Evolutionary conservation across 2,797 vertebrate species (phyloP).

Genomic region (Avahi laniger): DNA sequence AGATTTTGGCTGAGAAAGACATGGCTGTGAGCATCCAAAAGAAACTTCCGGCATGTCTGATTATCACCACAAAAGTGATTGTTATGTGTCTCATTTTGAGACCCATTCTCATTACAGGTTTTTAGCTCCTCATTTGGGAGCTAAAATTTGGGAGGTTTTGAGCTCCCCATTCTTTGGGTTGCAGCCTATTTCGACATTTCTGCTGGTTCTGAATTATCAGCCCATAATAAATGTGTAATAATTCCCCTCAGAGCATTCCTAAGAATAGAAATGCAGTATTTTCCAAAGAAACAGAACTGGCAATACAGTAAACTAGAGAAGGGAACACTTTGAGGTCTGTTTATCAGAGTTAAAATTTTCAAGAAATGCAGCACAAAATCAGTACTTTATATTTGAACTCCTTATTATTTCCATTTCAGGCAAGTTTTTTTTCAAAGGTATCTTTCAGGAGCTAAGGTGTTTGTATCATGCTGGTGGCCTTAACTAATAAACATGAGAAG

Average conservation of each 20-base stretch:
- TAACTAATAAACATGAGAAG: neutral
- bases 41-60: neutral
- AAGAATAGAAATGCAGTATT: neutral
- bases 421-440: neutral
- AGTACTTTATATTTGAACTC: neutral
- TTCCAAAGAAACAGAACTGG: slow-evolving; percentile 28
- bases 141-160: neutral
- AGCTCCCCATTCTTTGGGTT: neutral
- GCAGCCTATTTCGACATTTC: neutral
- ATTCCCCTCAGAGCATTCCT: neutral
- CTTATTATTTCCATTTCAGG: slow-evolving; percentile 21
- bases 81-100: neutral
- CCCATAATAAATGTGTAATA: neutral
- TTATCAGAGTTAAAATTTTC: slow-evolving; percentile 18
- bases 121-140: neutral
- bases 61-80: neutral
- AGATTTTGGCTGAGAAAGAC: neutral
- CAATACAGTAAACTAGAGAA: neutral
- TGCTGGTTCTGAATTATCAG: neutral
- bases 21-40: neutral
- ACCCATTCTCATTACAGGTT: neutral
- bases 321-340: neutral
- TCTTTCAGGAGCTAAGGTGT: neutral
- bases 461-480: neutral
- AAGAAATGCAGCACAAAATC: neutral